Base-by-base conservation (phyloP, 2,888 invertebrate species). In the Steinernema carpocapsae region DNA sequence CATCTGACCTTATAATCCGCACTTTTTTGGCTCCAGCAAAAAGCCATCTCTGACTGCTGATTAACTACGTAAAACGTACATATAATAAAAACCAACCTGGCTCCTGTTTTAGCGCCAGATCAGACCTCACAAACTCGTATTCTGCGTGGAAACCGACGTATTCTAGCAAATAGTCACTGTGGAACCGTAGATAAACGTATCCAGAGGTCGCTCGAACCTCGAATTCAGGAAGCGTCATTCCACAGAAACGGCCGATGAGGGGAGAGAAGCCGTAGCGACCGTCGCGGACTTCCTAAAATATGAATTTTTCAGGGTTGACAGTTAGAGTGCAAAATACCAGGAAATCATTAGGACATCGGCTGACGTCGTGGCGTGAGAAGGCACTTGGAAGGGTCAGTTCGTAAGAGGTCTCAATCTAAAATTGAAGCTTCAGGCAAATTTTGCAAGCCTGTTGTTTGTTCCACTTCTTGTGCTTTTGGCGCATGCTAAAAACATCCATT, bases 201-300 rank as follows among this genome's bases (percentile, higher is more conserved):
- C 87, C 85, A 77, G 56, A 72, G 74, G 32, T 82, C 43, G 83
- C 85, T 26, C 81, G 72, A 22, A 87, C 80, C 37, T 81, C 81
- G 12, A 71, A 73, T 26, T 74, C 74, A 0, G 86, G 86, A 29
- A 81, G 72, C 17, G 64, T 52, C 75, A 76, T 81, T 7, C 87
- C 87, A 75, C 87, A 87, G 70, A 82, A 84, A 48, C 82, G 81
- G 7, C 83, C 86, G 48, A 88, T 78, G 7, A 86, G 77, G 22
- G 86, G 87, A 1, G 87, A 88, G 74, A 87, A 88, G 32, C 88
- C 88, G 79, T 89, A 90, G 0, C 88, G 88, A 0, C 90, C 90
- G 79, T 90, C 89, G 22, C 89, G 85, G 42, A 90, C 85, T 75
- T 89, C 89, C 77, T 90, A 82, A 78, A 83, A 88, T 79, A 88